phyloP scores from a whole-genome alignment of 2,797 vertebrate genomes.

The Halcyon badia region DNA sequence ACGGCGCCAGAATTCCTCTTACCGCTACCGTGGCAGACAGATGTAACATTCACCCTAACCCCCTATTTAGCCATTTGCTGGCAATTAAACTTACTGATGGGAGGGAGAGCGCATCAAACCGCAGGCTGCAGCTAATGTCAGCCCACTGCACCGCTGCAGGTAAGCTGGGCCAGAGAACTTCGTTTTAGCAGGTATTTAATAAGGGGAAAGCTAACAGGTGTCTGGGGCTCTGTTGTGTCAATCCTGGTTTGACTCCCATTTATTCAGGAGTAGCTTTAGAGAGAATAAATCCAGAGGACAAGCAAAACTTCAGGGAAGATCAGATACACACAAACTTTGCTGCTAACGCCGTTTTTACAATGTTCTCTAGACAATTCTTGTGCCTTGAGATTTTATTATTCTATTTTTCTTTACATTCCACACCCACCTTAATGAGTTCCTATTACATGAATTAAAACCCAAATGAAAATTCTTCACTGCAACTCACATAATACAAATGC shows the following conservation, averaged over 20 bases:
- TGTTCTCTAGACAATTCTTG: not conserved
- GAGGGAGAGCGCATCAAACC: constrained; percentile 63
- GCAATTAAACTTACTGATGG: constrained; percentile 88
- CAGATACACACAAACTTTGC: not conserved
- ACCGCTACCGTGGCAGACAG: constrained; percentile 78
- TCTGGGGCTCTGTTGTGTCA: not conserved
- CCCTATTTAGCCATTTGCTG: constrained; percentile 82
- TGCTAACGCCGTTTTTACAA: not conserved
- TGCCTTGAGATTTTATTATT: not conserved
- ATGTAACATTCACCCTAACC: constrained; percentile 80
- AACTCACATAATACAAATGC: not conserved
- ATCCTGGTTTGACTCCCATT: not conserved
- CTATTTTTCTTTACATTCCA: not conserved
- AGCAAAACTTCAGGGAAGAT: not conserved
- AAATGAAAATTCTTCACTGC: not conserved
- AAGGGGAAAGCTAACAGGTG: constrained; percentile 32
- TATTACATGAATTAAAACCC: not conserved
- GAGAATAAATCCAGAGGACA: not conserved
- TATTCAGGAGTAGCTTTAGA: not conserved
- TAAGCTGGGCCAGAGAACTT: constrained; percentile 63
- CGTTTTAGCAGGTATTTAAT: not conserved
- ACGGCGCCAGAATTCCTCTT: constrained; percentile 85
- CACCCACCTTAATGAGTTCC: not conserved
- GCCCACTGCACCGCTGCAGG: constrained; percentile 82
- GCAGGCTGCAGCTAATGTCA: constrained; percentile 75